Percentiles rank a stretch among this genome's conserved stretches.
Conservation (phyloP, 1,140 invertebrate genomes). For the Grapholita molesta region DNA sequence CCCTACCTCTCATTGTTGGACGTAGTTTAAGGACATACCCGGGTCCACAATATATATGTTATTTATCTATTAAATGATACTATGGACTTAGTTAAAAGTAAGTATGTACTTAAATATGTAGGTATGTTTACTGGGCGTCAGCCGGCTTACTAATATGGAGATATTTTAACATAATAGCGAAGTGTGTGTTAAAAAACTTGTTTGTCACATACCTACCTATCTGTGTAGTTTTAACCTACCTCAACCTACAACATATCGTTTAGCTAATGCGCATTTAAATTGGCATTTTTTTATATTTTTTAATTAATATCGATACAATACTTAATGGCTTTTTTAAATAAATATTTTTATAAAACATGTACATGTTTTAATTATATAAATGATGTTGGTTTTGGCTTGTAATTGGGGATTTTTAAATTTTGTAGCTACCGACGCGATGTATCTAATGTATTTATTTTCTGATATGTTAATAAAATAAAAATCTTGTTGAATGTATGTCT, state of each 20-base stretch:
- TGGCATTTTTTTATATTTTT: neutral
- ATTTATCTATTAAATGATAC: no score
- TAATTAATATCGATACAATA: neutral
- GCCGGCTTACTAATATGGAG: neutral
- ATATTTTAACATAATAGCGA: neutral
- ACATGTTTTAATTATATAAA: no score
- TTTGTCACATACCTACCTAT: neutral
- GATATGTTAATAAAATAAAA: no score
- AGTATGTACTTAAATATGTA: neutral
- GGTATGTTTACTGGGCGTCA: neutral
- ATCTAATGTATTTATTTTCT: no score
- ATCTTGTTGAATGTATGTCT: no score
- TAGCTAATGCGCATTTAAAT: neutral
- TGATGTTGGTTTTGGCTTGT: no score
- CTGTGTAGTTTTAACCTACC: neutral
- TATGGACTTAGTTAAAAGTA: neutral
- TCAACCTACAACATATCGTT: neutral
- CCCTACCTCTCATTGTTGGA: no score
- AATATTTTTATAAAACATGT: no score
- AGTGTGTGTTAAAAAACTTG: neutral
- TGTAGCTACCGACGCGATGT: no score
- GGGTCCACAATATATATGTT: no score
- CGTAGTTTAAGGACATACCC: no score
- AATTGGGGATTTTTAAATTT: no score
- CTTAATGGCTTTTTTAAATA: neutral